Base-by-base conservation (phyloP, 2,113 vertebrate species). In the Grammomys surdaster region DNA sequence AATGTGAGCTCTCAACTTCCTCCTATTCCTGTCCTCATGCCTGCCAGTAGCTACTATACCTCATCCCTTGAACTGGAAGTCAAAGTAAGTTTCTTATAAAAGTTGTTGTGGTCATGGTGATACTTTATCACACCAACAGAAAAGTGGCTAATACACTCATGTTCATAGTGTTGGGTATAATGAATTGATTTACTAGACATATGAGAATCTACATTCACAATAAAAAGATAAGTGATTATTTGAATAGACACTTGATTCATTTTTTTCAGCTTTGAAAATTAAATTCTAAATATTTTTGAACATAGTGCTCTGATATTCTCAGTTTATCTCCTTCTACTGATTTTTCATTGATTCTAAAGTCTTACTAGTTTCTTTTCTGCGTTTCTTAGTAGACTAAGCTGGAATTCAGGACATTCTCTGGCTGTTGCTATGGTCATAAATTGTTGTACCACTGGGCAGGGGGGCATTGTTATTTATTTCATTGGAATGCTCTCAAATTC, bases 211-310 rank as follows among this genome's bases (percentile, higher is more conserved):
- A 76, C 5, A 73, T 77, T 84, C 33, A 60, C 28, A 96, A 81
- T 78, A 82, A 90, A 97, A 80, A 70, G 26, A 88, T 67, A 93
- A 54, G 9, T 11, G 80, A 17, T 86, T 95, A 76, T n/a, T n/a
- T 82, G 56, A 93, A 80, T 14, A 77, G 36, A 22, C 22, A 65
- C 24, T 58, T 81, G 80, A 13, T 56, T 88, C 54, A 0, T 51
- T 91, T 80, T 80, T 40, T 81, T 94, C 17, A 91, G 67, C 78
- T 95, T 90, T 78, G 40, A 51, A 82, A 36, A 51, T 86, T 48
- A 26, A 67, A 84, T 40, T 87, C 36, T 63, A 95, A 87, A 1
- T 0, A 19, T 85, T 95, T 90, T 43, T 95, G 48, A 87, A 72
- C 67, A 88, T 3, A 78, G 2, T 70, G 0, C 14, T 48, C 3